Conservation (phyloP, 2,113 vertebrate species). For the Pelobates fuscus region DNA sequence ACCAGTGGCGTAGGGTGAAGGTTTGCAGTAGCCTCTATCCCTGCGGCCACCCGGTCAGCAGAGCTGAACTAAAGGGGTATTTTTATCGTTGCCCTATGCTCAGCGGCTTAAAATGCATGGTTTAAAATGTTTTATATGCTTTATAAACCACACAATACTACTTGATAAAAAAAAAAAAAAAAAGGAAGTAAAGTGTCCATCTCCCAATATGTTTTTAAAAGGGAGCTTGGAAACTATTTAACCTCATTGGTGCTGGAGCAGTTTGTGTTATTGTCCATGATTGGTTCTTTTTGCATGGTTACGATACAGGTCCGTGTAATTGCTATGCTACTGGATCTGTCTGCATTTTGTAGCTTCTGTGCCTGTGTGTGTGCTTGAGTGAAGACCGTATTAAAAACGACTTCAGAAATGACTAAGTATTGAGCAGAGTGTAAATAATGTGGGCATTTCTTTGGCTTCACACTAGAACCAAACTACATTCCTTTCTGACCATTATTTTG, state of each 20-base stretch:
- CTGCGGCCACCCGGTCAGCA: too few relatives aligned
- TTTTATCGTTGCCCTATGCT: too few relatives aligned
- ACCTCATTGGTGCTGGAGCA: conserved; percentile 10
- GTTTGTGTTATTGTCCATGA: conserved; percentile 6
- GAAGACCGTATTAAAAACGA: conserved; percentile 37
- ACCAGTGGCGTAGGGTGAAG: too few relatives aligned
- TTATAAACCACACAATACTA: too few relatives aligned
- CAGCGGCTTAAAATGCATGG: too few relatives aligned
- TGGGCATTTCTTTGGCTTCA: conserved; percentile 42
- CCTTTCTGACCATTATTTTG: too few relatives aligned
- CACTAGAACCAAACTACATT: too few relatives aligned
- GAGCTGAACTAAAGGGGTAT: too few relatives aligned
- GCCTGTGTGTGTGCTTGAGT: conserved; percentile 52
- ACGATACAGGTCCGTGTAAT: conserved; percentile 48
- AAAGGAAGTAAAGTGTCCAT: not conserved
- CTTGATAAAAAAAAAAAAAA: too few relatives aligned
- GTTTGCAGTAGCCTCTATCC: too few relatives aligned
- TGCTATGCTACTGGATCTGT: conserved; percentile 57
- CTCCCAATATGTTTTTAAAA: not conserved
- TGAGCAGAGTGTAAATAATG: conserved; percentile 31
- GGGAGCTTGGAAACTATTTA: not conserved
- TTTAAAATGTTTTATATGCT: too few relatives aligned
- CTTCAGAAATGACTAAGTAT: too few relatives aligned
- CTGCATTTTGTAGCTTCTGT: conserved; percentile 58
- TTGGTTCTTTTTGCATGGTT: conserved; percentile 57